These are phyloP conservation scores for Rugalucina vietnamica DNA, from an alignment of 2,888 invertebrate genomes.

Conservation along the genomic window DNA sequence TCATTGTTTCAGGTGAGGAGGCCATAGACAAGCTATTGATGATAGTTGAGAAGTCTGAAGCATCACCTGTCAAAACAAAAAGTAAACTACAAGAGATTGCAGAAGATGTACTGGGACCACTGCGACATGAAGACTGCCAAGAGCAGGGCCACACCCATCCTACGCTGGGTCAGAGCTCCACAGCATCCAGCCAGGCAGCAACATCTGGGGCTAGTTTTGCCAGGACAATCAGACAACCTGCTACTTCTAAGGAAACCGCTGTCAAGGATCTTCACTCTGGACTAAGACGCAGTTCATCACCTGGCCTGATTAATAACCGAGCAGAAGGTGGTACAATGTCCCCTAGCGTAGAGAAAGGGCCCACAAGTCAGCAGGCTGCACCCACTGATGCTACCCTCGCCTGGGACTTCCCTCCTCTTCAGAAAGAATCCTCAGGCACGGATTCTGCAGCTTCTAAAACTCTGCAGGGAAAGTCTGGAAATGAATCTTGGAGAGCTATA, in stretches of 20 bases:
- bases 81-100: conserved; percentile 53
- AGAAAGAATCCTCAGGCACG: neutral
- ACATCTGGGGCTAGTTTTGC: neutral
- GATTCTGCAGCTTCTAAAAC: neutral
- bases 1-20: conserved; percentile 67
- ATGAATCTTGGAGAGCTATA: conserved; percentile 7
- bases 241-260: neutral
- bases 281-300: neutral
- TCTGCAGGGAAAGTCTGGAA: neutral
- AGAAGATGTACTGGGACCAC: conserved; percentile 30
- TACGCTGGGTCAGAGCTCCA: neutral
- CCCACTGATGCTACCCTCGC: neutral
- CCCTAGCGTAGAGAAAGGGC: too few relatives aligned
- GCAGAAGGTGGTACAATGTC: neutral
- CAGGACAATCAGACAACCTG: neutral
- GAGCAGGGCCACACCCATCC: neutral
- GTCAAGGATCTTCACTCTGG: neutral
- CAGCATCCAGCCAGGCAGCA: neutral
- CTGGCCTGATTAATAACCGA: neutral
- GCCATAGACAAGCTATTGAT: conserved; percentile 69
- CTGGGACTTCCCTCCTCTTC: neutral
- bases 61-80: conserved; percentile 43
- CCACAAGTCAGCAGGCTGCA: neutral
- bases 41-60: conserved; percentile 57
- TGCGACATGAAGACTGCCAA: neutral